Conservation (phyloP, 2,113 vertebrate species). For the Hyaena hyaena region DNA sequence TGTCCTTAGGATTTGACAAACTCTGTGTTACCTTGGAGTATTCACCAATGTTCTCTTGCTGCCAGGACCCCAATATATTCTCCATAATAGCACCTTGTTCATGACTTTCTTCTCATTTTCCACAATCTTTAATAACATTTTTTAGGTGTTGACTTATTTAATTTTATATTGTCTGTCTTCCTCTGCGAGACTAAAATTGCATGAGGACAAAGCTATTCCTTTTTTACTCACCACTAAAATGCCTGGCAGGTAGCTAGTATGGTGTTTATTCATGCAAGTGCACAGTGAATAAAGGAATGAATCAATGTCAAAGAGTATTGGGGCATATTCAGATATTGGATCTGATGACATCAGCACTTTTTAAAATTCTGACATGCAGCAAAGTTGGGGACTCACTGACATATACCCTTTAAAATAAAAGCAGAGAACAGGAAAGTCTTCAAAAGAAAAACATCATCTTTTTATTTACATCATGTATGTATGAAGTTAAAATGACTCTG, state of each 20-base stretch:
- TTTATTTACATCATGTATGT: neutral
- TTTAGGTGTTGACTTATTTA: neutral
- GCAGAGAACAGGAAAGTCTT: neutral
- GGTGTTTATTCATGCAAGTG: neutral
- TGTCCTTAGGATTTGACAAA: neutral
- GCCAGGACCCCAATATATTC: neutral
- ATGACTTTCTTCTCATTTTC: neutral
- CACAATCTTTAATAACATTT: neutral
- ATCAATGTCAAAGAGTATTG: neutral
- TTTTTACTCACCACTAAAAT: neutral
- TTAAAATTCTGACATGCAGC: neutral
- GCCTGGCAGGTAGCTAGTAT: neutral
- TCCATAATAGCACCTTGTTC: neutral
- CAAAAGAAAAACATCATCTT: neutral
- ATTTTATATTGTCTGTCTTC: neutral
- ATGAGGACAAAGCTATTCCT: neutral
- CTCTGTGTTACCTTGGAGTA: neutral
- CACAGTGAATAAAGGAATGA: neutral
- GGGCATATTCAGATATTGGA: neutral
- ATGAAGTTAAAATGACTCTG: neutral
- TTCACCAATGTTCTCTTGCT: neutral
- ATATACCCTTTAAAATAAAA: neutral
- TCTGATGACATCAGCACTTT: neutral
- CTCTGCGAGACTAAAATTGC: neutral
- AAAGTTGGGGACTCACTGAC: neutral